A percentile compares a stretch with the other conserved stretches of the same genome.
phyloP scores from a whole-genome alignment of 1,140 invertebrate genomes.

The Drosophila hydei region DNA sequence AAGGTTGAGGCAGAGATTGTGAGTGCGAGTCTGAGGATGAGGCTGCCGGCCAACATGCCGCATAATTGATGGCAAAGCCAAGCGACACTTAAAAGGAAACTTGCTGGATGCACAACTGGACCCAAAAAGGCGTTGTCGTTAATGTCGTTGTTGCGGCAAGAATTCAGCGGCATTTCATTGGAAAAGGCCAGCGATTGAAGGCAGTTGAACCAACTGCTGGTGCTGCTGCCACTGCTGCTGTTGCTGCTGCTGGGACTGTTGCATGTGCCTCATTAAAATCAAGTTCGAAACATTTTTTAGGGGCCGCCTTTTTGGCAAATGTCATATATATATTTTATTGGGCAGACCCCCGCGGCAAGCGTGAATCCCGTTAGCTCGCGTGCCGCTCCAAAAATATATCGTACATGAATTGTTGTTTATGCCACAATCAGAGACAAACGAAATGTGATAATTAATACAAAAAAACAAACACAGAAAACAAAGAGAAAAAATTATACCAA shows the following conservation, averaged over 20 bases:
- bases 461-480: constrained; percentile 12
- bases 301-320: constrained; percentile 57
- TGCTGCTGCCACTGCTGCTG: constrained; percentile 1
- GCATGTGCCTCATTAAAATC: constrained; percentile 73
- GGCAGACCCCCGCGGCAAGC: background rate
- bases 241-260: constrained; percentile 16
- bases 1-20: background rate
- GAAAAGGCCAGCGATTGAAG: constrained; percentile 51
- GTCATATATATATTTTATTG: constrained; percentile 57
- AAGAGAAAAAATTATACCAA: constrained; percentile 16
- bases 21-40: constrained; percentile 14
- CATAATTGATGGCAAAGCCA: constrained; percentile 78
- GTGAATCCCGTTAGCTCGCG: constrained; percentile 70
- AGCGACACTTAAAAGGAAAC: constrained; percentile 77
- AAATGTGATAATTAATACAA: constrained; percentile 77
- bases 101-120: constrained; percentile 67
- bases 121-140: constrained; percentile 76
- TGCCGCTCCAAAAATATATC: constrained; percentile 65
- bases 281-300: constrained; percentile 55
- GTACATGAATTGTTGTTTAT: constrained; percentile 44
- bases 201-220: constrained; percentile 33
- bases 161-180: constrained; percentile 64
- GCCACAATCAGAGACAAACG: constrained; percentile 53
- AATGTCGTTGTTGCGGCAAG: constrained; percentile 41
- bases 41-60: constrained; percentile 64